Base-by-base conservation (phyloP, 2,888 invertebrate species). In the Meloe dianella region DNA sequence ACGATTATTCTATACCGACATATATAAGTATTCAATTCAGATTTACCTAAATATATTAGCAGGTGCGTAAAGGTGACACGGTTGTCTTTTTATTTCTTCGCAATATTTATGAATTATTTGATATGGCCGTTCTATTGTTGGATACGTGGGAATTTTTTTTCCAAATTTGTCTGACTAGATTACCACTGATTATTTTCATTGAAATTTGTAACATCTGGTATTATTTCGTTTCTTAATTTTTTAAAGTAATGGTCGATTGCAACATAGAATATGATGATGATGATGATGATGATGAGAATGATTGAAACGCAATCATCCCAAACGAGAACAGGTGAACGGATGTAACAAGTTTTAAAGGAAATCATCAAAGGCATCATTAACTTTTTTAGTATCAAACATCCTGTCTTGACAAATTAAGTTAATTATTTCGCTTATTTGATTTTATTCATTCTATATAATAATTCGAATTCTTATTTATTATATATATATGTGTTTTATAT, bases 311-410 rank as follows among this genome's bases (percentile, higher is more conserved):
- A 61, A 61, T 61, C 51, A 61, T 60, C 35, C 54, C 14, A 41
- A 60, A 41, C 54, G 32, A 57, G 24, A 62, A 62, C 63, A 63
- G 63, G 63, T 63, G 63, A 63, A 56, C 63, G 63, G 63, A 63
- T 63, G 41, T 63, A 58, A 17, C 63, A 54, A 63, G 58, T 62
- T 62, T 56, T 32, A 63, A 58, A 63, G 63, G 63, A 63, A 63
- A 63, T 63, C 56, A 41, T 47, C 58, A 54, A 54, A 27, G 27
- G 38, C 58, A 12, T 62, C 57, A 57, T 56, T 38, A 38, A 4
- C 7, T 38, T 9, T 27, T n/a, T 38, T n/a, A 14, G 1, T 60
- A 30, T 62, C n/a, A 51, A 7, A 47, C 61, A 61, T 47, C 41
- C 32, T 59, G 38, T 59, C 4, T 12, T 30, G 30, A 12, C 30